These are phyloP conservation scores for Ameiurus melas DNA, from an alignment of 2,113 vertebrate species.

Conservation along the genomic window DNA sequence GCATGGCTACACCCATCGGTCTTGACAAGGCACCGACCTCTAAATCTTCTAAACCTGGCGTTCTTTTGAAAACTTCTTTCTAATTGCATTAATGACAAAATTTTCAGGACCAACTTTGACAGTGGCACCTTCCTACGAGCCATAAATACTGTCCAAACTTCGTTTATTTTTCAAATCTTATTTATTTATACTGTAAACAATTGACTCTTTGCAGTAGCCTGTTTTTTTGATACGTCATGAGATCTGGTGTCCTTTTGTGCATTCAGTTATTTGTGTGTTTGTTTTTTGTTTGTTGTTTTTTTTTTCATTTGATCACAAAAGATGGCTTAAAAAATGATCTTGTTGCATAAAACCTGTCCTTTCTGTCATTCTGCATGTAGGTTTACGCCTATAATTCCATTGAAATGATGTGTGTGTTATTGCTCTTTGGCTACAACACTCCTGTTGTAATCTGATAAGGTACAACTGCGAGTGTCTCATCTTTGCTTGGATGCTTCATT, in stretches of 20 bases:
- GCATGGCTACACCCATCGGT: neutral
- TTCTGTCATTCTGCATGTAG: slow-evolving; percentile 37
- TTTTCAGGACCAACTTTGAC: slow-evolving; percentile 38
- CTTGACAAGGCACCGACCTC: neutral
- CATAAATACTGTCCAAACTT: slow-evolving; percentile 57
- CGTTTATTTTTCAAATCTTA: slow-evolving; percentile 50
- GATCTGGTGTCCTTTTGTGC: slow-evolving; percentile 44
- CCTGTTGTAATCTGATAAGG: slow-evolving; percentile 31
- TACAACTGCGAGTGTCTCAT: slow-evolving; percentile 27
- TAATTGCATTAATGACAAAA: slow-evolving; percentile 17
- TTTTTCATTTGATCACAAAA: slow-evolving; percentile 28
- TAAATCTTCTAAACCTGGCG: neutral
- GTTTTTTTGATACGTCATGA: slow-evolving; percentile 34
- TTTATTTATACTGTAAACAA: slow-evolving; percentile 63
- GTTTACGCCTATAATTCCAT: slow-evolving; percentile 20
- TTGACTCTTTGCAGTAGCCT: slow-evolving; percentile 49
- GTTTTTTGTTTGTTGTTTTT: neutral
- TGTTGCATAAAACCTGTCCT: slow-evolving; percentile 43
- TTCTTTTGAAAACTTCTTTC: neutral
- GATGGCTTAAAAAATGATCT: slow-evolving; percentile 42
- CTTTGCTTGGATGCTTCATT: slow-evolving; percentile 27
- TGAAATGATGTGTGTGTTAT: slow-evolving; percentile 34
- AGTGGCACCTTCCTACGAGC: slow-evolving; percentile 53
- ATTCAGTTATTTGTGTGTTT: slow-evolving; percentile 2
- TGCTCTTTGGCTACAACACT: slow-evolving; percentile 40